Base-by-base conservation (phyloP, 2,797 vertebrate species). In the Phoeniculus purpureus region DNA sequence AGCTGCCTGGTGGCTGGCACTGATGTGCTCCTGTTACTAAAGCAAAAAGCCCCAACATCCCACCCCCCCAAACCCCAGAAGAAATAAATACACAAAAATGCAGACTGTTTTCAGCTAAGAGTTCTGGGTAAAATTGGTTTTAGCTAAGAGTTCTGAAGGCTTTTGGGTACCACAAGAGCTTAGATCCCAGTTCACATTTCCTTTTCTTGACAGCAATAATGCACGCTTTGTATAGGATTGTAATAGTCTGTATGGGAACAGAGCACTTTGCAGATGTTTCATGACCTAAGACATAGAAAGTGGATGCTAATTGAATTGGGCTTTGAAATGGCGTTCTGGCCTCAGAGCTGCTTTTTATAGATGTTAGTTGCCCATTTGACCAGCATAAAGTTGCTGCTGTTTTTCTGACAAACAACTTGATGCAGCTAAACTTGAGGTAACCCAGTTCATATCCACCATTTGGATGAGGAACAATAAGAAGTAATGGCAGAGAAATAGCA, bases 311-410 rank as follows among this genome's bases (percentile, higher is more conserved):
- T 67, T 89, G 82, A 89, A 71, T 1, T 34, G 60, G 32, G 23
- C 61, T 89, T 85, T 75, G 68, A 66, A 80, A 74, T 84, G 75
- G n/a, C 50, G 29, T 59, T 61, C 54, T 86, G 66, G 52, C 68
- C 66, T 78, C 59, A 45, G 71, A 77, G 68, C 55, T 78, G 52
- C 68, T 77, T 84, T 84, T 70, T 51, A 45, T 45, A 84, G 29
- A 59, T 74, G 37, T 55, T 84, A 66, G 72, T 62, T 89, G 54
- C 73, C 48, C 58, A 45, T 68, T 31, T 94, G 91, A 91, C 89
- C 79, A 89, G 43, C 58, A 31, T 66, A 23, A 85, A 82, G 45
- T 56, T 71, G 79, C 81, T 37, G 67, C 67, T 43, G 37, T 77
- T 93, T 74, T n/a, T n/a, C 67, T 71, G 43, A 31, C 9, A 73